Conservation (phyloP, 1,140 invertebrate genomes). For the Zaprionus africanus region DNA sequence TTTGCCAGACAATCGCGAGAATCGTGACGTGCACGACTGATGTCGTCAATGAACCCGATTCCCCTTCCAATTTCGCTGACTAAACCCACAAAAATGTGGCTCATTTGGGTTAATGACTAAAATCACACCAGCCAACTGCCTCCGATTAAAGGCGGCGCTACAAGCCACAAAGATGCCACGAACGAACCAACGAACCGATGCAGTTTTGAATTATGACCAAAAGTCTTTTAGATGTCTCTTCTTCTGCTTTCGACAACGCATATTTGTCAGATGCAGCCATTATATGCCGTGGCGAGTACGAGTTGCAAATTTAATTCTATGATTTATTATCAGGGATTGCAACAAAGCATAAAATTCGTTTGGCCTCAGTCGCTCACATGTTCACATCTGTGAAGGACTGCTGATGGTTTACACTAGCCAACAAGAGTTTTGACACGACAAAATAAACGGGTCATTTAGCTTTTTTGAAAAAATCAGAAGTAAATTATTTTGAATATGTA, state of each 20-base stretch:
- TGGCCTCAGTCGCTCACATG: conserved; percentile 50
- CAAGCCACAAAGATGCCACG: not conserved
- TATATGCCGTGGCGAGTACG: conserved; percentile 8
- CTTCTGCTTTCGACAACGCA: conserved; percentile 38
- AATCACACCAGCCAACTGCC: conserved; percentile 62
- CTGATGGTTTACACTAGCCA: conserved; percentile 54
- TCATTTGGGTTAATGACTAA: conserved; percentile 78
- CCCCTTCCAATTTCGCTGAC: conserved; percentile 55
- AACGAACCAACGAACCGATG: conserved; percentile 15
- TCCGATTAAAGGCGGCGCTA: conserved; percentile 46
- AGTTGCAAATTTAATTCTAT: conserved; percentile 72
- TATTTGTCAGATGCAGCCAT: conserved; percentile 55
- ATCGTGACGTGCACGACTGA: conserved; percentile 49
- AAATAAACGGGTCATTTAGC: not conserved
- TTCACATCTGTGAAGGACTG: conserved; percentile 28
- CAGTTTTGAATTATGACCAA: conserved; percentile 69
- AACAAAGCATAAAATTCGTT: conserved; percentile 81
- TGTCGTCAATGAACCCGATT: conserved; percentile 45
- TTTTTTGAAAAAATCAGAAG: not conserved
- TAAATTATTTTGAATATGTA: too few species aligned
- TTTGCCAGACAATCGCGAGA: conserved; percentile 53
- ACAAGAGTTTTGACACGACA: not conserved
- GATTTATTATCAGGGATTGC: conserved; percentile 78
- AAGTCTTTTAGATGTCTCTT: conserved; percentile 52
- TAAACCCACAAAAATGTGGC: conserved; percentile 60